A percentile compares a stretch with the other conserved stretches of the same genome.
Evolutionary conservation across 1,140 invertebrate species (phyloP).

Genomic region (Pygmarrhopalites habei): DNA sequence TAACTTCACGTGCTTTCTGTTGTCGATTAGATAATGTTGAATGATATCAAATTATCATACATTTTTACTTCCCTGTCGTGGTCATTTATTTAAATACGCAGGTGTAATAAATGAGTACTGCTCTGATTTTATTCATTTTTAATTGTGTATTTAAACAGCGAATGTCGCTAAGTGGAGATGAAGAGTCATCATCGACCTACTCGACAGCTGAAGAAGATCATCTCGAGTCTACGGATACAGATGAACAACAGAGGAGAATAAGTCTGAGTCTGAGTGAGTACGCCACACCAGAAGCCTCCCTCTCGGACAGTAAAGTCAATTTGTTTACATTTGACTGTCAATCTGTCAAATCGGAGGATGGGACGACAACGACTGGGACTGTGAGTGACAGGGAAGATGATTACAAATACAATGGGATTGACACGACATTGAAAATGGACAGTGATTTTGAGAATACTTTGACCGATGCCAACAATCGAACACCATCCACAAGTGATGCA

Average conservation of each 20-base stretch:
- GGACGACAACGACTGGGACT: not conserved
- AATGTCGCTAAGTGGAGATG: not conserved
- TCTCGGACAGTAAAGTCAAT: not conserved
- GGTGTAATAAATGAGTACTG: no score
- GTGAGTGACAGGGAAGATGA: not conserved
- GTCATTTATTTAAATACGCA: no score
- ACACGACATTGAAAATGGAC: not conserved
- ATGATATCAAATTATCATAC: no score
- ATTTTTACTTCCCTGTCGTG: no score
- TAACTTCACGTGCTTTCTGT: no score
- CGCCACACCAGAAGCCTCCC: not conserved
- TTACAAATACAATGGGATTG: no score
- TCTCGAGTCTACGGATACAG: slow-evolving; percentile 17
- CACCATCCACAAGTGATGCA: not conserved
- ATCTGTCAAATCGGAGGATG: no score
- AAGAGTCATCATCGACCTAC: slow-evolving; percentile 7
- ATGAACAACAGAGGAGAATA: slow-evolving; percentile 6
- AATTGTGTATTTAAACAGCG: no score
- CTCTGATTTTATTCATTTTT: no score
- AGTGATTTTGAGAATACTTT: not conserved
- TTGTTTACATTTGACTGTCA: no score
- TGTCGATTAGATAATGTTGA: no score
- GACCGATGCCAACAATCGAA: not conserved
- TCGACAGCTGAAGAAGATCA: slow-evolving; percentile 35
- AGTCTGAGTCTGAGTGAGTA: not conserved